Evolutionary conservation across 2,113 vertebrate species (phyloP), one percentile per base, ranked within the genome.

Genomic region (Leiothrix lutea): DNA sequence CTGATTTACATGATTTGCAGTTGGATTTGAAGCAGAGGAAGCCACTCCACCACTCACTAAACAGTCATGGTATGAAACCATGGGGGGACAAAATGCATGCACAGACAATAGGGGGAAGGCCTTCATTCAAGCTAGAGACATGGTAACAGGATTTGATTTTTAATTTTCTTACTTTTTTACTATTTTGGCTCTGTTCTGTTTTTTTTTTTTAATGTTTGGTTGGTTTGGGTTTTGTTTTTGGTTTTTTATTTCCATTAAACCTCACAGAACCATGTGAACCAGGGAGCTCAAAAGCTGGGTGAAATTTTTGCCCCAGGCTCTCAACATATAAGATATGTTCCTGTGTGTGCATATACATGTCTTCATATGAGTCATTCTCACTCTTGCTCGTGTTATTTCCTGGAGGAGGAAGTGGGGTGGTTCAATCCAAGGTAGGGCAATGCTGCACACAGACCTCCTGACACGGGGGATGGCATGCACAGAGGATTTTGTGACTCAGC

Each of bases 301-400:
- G 90, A 95, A 96, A 95, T 88, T 45, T 80, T 33, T 96, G 90
- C 86, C 73, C 57, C 28, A 2, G 92, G 85, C 77, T 88, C 57
- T 70, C 89, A 72, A 36, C 74, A 64, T 66, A 53, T 65, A 79
- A 86, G 87, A 75, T 91, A 70, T 84, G 66, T 40, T 84, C 0
- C 24, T 79, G 86, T 95, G 77, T 96, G 70, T 95, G 88, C 87
- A 75, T 84, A 25, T 92, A 54, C 82, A 24, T 94, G 92, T 70
- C 95, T 92, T 94, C 45, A 80, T 95, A 80, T 96, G 97, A 97
- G 91, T 97, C 95, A 94, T 88, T 96, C 61, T 64, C 75, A 90
- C 80, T 93, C 82, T 97, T 91, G 94, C 61, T 96, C 1, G 1
- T 95, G 95, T 92, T 93, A 58, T 97, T 97, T 97, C 91, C 95